These are phyloP conservation scores for Erinaceus europaeus DNA, from an alignment of 2,113 vertebrate genomes.

Conservation along the genomic window DNA sequence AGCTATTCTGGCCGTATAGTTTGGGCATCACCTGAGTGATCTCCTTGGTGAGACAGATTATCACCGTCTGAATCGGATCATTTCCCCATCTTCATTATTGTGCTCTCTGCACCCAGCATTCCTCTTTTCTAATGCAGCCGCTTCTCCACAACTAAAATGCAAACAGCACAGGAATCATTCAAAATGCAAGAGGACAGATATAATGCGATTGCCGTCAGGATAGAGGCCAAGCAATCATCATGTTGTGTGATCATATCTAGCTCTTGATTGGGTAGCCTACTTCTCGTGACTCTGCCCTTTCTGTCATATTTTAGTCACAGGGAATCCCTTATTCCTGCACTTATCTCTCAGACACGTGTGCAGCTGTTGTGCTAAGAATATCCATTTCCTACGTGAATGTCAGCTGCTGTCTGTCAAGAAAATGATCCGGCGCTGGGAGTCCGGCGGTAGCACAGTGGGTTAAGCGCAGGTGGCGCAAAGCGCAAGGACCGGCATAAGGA, in stretches of 20 bases:
- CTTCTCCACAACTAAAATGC: neutral
- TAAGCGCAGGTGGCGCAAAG: too few relatives aligned
- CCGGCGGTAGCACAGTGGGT: too few relatives aligned
- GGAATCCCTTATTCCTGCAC: neutral
- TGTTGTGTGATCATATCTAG: neutral
- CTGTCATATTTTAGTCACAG: neutral
- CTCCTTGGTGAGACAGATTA: neutral
- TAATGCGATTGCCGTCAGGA: neutral
- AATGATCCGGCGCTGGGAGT: too few relatives aligned
- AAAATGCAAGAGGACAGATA: neutral
- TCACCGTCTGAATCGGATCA: neutral
- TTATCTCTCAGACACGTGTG: neutral
- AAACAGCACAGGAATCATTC: neutral
- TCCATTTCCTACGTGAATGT: neutral
- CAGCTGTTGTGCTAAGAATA: neutral
- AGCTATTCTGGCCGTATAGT: neutral
- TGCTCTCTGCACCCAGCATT: neutral
- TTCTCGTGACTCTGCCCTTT: neutral
- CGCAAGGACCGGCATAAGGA: too few relatives aligned
- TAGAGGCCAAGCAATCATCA: neutral
- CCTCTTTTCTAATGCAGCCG: neutral
- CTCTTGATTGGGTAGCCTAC: neutral
- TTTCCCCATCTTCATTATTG: neutral
- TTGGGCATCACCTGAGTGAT: neutral
- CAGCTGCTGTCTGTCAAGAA: neutral